Evolutionary conservation across 2,888 invertebrate species (phyloP).

Genomic region (Acrocyrtus sp.): DNA sequence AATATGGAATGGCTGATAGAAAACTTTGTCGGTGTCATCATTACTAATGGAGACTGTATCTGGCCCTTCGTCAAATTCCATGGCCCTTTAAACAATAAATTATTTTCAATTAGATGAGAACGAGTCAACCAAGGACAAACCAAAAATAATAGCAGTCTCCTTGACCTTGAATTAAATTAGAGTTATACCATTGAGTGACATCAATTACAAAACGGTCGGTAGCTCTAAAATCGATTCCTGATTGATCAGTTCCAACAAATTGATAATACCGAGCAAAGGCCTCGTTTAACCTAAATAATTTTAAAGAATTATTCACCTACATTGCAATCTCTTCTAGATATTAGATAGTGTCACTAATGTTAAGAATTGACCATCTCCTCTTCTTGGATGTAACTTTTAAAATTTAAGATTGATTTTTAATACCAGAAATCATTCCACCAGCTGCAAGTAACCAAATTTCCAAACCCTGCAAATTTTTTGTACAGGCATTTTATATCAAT

Average conservation of each 20-base stretch:
- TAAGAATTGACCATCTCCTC: no score
- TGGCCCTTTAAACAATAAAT: conserved; percentile 21
- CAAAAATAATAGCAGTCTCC: neutral
- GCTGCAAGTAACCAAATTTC: conserved; percentile 29
- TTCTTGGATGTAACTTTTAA: no score
- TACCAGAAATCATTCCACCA: conserved; percentile 33
- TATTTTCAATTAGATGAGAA: neutral
- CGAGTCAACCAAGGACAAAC: neutral
- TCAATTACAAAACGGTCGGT: conserved; percentile 46
- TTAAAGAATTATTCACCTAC: no score
- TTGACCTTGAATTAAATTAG: neutral
- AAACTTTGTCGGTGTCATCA: conserved; percentile 9
- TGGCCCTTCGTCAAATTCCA: conserved; percentile 49
- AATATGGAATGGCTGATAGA: conserved; percentile 15
- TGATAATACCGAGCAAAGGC: conserved; percentile 52
- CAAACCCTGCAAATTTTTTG: conserved; percentile 17
- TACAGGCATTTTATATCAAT: no score
- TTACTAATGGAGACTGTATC: conserved; percentile 21
- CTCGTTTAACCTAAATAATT: conserved; percentile 36
- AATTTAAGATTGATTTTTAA: no score
- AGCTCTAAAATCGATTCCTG: conserved; percentile 37
- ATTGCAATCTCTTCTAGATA: no score
- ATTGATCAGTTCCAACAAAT: conserved; percentile 28
- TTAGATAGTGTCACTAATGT: neutral
- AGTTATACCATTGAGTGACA: neutral